phyloP scores from a whole-genome alignment of 2,113 vertebrate species.

The Struthio camelus region DNA sequence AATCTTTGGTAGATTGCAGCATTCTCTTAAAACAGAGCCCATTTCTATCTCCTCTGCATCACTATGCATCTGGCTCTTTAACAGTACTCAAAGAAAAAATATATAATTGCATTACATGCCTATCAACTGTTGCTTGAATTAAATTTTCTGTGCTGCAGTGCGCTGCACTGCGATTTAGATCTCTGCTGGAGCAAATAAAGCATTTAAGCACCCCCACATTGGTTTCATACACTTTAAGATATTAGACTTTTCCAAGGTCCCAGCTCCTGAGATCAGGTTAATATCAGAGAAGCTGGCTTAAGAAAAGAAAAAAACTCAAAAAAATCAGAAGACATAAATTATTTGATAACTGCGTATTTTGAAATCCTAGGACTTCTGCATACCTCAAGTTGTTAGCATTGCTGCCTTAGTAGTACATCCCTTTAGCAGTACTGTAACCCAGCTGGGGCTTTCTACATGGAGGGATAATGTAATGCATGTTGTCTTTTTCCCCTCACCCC shows the following conservation, averaged over 20 bases:
- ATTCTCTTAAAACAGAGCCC: slow-evolving; percentile 27
- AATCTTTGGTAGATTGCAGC: not conserved
- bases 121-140: slow-evolving; percentile 57
- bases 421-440: not conserved
- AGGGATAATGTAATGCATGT: not conserved
- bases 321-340: not conserved
- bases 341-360: not conserved
- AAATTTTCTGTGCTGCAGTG: slow-evolving; percentile 53
- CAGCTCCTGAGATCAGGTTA: not conserved
- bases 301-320: not conserved
- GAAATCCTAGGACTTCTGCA: not conserved
- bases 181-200: slow-evolving; percentile 29
- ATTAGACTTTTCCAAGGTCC: not conserved
- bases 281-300: not conserved
- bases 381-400: not conserved
- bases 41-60: slow-evolving; percentile 23
- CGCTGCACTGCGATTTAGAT: slow-evolving; percentile 35
- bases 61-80: slow-evolving; percentile 53
- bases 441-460: not conserved
- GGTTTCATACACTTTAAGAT: slow-evolving; percentile 20
- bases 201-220: not conserved
- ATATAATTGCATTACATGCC: slow-evolving; percentile 40
- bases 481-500: slow-evolving; percentile 49
- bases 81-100: slow-evolving; percentile 23
- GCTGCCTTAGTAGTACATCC: not conserved